Evolutionary conservation across 2,888 invertebrate genomes (phyloP).

Genomic region (Eumerus sabulonum): DNA sequence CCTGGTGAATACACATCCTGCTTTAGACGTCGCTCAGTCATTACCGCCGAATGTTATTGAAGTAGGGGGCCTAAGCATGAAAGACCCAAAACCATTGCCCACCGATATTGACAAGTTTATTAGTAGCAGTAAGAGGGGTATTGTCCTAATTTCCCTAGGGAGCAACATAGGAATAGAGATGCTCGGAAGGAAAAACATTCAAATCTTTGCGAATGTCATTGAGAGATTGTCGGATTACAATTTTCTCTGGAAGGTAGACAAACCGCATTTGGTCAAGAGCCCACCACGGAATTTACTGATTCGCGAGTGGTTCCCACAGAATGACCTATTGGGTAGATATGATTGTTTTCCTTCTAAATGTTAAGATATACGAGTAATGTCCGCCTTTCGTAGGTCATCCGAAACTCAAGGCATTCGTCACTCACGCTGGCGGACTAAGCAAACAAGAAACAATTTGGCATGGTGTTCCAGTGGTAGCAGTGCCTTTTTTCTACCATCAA

Average conservation of each 20-base stretch:
- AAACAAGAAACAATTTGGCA: slow-evolving; percentile 70
- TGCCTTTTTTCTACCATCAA: slow-evolving; percentile 71
- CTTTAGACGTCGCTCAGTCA: slow-evolving; percentile 70
- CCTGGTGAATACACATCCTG: slow-evolving; percentile 71
- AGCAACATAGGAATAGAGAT: slow-evolving; percentile 70
- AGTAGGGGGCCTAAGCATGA: slow-evolving; percentile 72
- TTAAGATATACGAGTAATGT: too few species aligned
- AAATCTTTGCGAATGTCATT: slow-evolving; percentile 72
- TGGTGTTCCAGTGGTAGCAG: slow-evolving; percentile 71
- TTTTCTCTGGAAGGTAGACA: slow-evolving; percentile 75
- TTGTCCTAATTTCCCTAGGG: slow-evolving; percentile 73
- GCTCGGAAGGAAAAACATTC: slow-evolving; percentile 59
- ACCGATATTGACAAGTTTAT: slow-evolving; percentile 71
- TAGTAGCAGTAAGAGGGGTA: slow-evolving; percentile 70
- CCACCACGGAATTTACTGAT: slow-evolving; percentile 79
- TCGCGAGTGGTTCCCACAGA: slow-evolving; percentile 80
- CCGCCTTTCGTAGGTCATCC: slow-evolving; percentile 68
- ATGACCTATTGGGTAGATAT: slow-evolving; percentile 80
- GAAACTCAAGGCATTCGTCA: slow-evolving; percentile 69
- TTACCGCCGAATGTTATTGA: slow-evolving; percentile 71
- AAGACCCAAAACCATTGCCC: slow-evolving; percentile 70
- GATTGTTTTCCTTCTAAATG: slow-evolving; percentile 37
- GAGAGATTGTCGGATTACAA: slow-evolving; percentile 71
- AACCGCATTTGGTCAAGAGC: slow-evolving; percentile 40
- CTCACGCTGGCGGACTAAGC: slow-evolving; percentile 70